Conservation (phyloP, 2,797 vertebrate species). For the Tangara arthus region DNA sequence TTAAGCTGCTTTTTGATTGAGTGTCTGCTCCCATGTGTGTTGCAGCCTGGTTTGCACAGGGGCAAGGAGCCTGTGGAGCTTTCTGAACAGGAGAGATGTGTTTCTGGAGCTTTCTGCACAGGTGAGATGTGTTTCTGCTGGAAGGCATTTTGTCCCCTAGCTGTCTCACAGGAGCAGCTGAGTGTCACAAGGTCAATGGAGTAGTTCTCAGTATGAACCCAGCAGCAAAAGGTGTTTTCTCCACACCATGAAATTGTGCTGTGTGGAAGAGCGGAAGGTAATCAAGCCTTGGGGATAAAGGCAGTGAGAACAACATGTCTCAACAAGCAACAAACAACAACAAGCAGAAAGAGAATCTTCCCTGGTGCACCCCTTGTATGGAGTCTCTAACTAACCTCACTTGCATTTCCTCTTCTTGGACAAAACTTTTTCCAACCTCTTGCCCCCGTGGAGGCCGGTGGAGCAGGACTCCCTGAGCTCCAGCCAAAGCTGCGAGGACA, state of each 20-base stretch:
- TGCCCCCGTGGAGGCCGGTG: not conserved
- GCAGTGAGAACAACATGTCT: not conserved
- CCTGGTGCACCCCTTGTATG: not conserved
- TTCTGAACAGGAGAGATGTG: too few species aligned
- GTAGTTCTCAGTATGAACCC: not conserved
- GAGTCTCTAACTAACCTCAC: not conserved
- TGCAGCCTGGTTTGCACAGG: not conserved
- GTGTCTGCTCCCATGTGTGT: rapidly evolving
- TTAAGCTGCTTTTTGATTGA: not conserved
- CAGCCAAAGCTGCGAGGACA: not conserved
- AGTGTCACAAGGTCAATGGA: not conserved
- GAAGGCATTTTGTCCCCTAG: not conserved
- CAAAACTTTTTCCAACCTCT: not conserved
- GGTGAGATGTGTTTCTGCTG: not conserved
- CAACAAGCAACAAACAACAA: not conserved
- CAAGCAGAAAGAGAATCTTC: not conserved
- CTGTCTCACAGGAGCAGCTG: not conserved
- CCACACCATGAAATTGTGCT: not conserved
- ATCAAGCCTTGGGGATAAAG: not conserved
- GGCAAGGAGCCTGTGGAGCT: not conserved
- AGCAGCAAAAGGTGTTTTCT: not conserved
- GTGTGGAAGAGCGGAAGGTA: not conserved
- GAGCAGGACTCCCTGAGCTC: not conserved
- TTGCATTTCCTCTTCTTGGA: not conserved
- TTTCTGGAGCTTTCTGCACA: not conserved